phyloP scores from a whole-genome alignment of 2,113 vertebrate genomes.

The Elaphurus davidianus region DNA sequence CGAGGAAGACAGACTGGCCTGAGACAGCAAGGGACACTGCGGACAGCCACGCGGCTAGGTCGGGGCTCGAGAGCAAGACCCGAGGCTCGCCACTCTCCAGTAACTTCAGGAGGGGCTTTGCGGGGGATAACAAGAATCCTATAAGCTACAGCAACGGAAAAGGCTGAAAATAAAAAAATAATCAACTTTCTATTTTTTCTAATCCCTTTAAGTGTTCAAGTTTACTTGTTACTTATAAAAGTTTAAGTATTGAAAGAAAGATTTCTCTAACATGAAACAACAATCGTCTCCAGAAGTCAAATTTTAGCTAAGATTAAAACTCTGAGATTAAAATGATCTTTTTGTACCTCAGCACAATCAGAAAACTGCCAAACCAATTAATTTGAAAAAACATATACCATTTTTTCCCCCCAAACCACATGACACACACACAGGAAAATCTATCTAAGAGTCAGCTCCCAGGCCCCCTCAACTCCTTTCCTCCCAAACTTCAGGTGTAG shows the following conservation, averaged over 20 bases:
- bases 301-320: slow-evolving; percentile 21
- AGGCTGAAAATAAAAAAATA: background rate
- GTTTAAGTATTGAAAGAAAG: background rate
- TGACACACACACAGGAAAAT: background rate
- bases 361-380: background rate
- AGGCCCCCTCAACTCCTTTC: background rate
- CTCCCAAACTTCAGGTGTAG: background rate
- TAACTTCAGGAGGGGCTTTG: background rate
- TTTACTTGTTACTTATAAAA: background rate
- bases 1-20: background rate
- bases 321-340: background rate
- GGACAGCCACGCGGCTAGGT: background rate
- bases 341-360: background rate
- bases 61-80: fast-evolving
- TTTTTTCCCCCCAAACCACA: background rate
- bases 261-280: background rate
- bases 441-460: background rate
- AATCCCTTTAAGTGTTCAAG: background rate
- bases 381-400: background rate
- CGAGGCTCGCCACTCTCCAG: background rate
- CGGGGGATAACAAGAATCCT: background rate
- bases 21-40: background rate
- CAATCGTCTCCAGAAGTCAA: background rate
- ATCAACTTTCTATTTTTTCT: background rate
- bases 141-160: background rate